Conservation (phyloP, 1,140 invertebrate species). For the Philaenus spumarius region DNA sequence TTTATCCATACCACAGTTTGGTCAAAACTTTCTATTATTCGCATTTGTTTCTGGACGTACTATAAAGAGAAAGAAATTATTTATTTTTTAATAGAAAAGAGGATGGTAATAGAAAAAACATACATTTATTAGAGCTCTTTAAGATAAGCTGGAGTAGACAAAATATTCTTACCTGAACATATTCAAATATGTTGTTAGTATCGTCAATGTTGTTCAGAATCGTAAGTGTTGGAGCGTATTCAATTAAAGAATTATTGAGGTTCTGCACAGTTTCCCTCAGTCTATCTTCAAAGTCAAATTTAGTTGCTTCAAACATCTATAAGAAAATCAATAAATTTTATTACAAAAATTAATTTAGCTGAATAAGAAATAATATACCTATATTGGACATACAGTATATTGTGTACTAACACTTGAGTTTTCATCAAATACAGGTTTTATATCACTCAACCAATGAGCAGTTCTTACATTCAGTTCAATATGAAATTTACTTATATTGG, state of each 20-base stretch:
- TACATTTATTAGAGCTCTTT: no score
- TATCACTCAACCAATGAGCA: slow-evolving; percentile 63
- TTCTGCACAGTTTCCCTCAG: slow-evolving; percentile 58
- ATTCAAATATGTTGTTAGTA: slow-evolving; percentile 52
- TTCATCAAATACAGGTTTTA: slow-evolving; percentile 62
- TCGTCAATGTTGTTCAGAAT: slow-evolving; percentile 65
- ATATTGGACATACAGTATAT: slow-evolving; percentile 34
- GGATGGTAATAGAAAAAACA: no score
- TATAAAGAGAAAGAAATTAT: slow-evolving; percentile 43
- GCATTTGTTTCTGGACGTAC: slow-evolving; percentile 63
- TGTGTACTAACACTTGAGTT: slow-evolving; percentile 47
- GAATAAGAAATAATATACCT: no score
- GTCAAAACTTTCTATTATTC: slow-evolving; percentile 63
- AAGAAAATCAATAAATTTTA: neutral
- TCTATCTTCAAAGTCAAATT: slow-evolving; percentile 72
- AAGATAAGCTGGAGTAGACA: no score
- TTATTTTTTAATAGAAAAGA: no score
- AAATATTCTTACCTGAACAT: slow-evolving; percentile 43
- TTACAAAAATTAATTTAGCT: no score
- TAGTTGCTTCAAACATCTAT: slow-evolving; percentile 62
- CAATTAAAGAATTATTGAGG: slow-evolving; percentile 59
- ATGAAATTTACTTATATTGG: slow-evolving; percentile 38
- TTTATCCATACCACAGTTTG: slow-evolving; percentile 78
- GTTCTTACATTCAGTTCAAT: slow-evolving; percentile 57
- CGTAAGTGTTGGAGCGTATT: slow-evolving; percentile 58